Percentiles rank a stretch among this genome's conserved stretches.
Conservation (phyloP, 2,797 vertebrate genomes). For the Tapera naevia region DNA sequence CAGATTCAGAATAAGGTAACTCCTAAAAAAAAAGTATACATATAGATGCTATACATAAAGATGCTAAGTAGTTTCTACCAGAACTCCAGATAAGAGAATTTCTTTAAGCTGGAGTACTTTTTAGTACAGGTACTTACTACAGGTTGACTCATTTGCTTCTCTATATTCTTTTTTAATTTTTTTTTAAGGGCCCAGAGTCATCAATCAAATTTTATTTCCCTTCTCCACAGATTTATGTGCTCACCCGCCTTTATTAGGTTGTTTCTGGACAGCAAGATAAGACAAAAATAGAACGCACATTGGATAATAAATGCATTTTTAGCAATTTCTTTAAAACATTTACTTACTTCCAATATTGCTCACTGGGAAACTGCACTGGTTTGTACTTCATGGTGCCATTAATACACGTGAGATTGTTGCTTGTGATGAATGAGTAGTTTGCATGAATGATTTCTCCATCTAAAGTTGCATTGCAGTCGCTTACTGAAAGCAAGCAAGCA, state of each 20-base stretch:
- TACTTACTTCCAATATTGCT: constrained; percentile 96
- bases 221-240: background rate
- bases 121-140: background rate
- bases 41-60: background rate
- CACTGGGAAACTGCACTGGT: constrained; percentile 84
- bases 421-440: constrained; percentile 75
- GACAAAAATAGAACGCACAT: background rate
- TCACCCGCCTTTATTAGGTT: background rate
- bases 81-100: background rate
- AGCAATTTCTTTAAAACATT: background rate
- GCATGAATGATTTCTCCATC: background rate
- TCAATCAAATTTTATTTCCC: background rate
- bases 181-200: background rate
- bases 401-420: constrained; percentile 78
- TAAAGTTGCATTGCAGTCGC: constrained; percentile 73
- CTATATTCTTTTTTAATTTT: background rate
- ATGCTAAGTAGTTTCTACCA: background rate
- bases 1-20: background rate
- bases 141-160: background rate
- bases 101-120: background rate
- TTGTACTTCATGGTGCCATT: constrained; percentile 45
- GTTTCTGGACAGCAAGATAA: background rate
- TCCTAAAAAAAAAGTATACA: background rate
- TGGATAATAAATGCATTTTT: background rate
- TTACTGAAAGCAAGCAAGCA: constrained; percentile 56